Evolutionary conservation across 1,140 invertebrate species (phyloP).

Genomic region (Hyles vespertilio): DNA sequence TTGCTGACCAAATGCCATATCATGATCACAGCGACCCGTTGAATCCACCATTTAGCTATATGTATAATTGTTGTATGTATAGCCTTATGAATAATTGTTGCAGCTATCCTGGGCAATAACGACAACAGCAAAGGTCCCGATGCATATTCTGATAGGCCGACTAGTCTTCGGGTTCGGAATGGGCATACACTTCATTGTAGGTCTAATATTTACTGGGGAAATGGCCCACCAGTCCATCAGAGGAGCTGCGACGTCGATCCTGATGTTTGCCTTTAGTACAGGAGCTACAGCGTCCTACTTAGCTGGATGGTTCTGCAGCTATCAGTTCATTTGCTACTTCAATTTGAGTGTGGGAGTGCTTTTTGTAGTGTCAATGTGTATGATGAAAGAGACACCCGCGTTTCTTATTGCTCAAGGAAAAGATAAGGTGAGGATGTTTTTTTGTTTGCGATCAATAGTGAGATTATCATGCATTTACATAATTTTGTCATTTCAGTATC

Average conservation of each 20-base stretch:
- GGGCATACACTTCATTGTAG: conserved; percentile 12
- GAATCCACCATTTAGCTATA: no score
- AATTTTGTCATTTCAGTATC: not conserved
- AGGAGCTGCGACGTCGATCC: conserved; percentile 6
- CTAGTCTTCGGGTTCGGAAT: conserved; percentile 15
- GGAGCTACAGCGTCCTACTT: conserved; percentile 17
- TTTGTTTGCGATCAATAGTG: conserved; percentile 1
- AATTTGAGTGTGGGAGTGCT: conserved; percentile 11
- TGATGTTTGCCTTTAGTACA: conserved; percentile 13
- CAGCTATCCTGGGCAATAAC: conserved; percentile 25
- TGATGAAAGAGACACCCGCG: conserved; percentile 20
- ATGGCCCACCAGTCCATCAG: conserved; percentile 11
- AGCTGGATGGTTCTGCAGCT: conserved; percentile 22
- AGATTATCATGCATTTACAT: not conserved
- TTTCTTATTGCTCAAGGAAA: conserved; percentile 17
- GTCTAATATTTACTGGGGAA: conserved; percentile 12
- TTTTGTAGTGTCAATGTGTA: conserved; percentile 6
- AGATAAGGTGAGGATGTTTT: conserved; percentile 14
- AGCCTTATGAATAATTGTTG: conserved; percentile 8
- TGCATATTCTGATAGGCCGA: conserved; percentile 15
- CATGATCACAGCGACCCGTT: no score
- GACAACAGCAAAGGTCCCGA: conserved; percentile 11
- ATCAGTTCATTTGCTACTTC: conserved; percentile 20
- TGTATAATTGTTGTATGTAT: no score
- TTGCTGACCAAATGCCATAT: no score